Conservation (phyloP, 2,888 invertebrate species). For the Slavum lentiscoides region DNA sequence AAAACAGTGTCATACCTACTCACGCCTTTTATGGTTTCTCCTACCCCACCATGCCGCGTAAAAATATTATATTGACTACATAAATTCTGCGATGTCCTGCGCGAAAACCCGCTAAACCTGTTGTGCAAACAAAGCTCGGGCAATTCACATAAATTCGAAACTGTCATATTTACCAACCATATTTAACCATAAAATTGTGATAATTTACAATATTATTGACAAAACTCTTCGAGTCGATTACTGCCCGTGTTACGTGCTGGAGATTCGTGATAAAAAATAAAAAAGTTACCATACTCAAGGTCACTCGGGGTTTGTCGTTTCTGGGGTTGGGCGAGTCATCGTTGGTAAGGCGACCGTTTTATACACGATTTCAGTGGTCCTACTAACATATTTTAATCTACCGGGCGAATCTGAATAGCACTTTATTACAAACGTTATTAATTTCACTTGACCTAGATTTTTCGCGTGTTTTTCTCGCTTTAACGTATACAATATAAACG, state of each 20-base stretch:
- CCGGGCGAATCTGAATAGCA: constrained; percentile 16
- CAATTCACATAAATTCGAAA: background rate
- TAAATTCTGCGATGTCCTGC: no score
- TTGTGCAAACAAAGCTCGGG: no score
- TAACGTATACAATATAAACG: background rate
- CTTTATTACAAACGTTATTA: constrained; percentile 27
- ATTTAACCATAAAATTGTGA: background rate
- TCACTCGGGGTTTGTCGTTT: background rate
- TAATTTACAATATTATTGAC: constrained; percentile 13
- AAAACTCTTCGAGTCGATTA: constrained; percentile 13
- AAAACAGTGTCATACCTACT: no score
- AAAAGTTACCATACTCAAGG: constrained; percentile 32
- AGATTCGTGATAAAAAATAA: background rate
- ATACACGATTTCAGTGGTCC: constrained; percentile 9
- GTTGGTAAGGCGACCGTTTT: constrained; percentile 11
- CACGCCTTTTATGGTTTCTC: no score
- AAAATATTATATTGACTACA: no score
- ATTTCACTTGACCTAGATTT: constrained; percentile 48
- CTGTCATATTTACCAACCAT: background rate
- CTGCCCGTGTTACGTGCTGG: background rate
- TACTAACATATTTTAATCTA: constrained; percentile 21
- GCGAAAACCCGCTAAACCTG: background rate
- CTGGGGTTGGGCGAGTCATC: background rate
- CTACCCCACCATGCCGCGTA: no score
- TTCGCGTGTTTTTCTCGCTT: background rate